These are phyloP conservation scores for Ictalurus furcatus DNA, from an alignment of 2,113 vertebrate genomes.

Conservation along the genomic window DNA sequence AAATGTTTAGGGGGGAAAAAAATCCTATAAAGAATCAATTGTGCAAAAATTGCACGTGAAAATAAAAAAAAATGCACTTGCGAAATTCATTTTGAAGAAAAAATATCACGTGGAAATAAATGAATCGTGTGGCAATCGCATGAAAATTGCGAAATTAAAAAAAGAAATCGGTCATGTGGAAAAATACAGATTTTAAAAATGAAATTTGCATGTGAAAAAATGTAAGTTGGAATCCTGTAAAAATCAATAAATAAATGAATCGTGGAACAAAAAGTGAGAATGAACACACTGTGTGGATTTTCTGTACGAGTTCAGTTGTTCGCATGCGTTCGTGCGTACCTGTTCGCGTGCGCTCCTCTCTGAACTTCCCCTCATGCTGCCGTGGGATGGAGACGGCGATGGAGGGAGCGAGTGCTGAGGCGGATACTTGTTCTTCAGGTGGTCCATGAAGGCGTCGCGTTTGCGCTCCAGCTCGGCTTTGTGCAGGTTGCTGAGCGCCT, in stretches of 20 bases:
- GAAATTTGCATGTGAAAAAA: not conserved
- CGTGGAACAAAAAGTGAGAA: not conserved
- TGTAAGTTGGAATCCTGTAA: not conserved
- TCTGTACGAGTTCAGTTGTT: not conserved
- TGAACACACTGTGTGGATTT: not conserved
- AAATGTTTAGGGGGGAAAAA: too few species aligned
- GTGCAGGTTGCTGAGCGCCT: constrained; percentile 93
- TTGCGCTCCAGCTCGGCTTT: constrained; percentile 95
- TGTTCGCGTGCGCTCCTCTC: constrained; percentile 83
- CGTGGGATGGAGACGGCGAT: constrained; percentile 73
- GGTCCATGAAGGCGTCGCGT: constrained; percentile 95
- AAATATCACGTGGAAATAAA: not conserved
- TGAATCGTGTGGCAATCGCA: not conserved
- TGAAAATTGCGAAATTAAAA: not conserved
- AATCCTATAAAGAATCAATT: too few species aligned
- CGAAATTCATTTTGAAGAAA: not conserved
- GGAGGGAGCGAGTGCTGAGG: constrained; percentile 82
- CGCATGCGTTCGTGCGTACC: constrained; percentile 66
- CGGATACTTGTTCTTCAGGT: constrained; percentile 97
- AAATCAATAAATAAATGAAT: not conserved
- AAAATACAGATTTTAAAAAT: not conserved
- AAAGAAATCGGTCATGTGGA: not conserved
- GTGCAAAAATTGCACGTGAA: too few species aligned
- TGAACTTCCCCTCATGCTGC: constrained; percentile 80
- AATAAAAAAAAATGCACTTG: too few species aligned